These are phyloP conservation scores for Micrasema longulum DNA, from an alignment of 1,140 invertebrate species.

Conservation along the genomic window DNA sequence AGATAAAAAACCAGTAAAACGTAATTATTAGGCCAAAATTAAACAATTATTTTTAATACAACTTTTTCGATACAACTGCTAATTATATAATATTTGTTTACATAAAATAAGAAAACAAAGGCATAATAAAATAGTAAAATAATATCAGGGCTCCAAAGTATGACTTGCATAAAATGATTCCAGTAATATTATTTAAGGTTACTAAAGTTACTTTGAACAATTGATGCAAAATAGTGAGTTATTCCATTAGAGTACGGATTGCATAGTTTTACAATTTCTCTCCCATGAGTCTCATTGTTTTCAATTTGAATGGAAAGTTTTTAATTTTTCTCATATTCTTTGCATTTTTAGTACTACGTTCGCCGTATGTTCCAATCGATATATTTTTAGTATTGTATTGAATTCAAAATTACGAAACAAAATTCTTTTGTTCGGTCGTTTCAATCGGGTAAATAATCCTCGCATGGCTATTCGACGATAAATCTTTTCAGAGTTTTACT, in stretches of 20 bases:
- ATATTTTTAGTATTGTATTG: constrained; percentile 26
- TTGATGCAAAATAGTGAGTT: not conserved
- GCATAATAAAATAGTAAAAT: too few species aligned
- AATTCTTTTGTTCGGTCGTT: constrained; percentile 33
- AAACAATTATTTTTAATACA: too few species aligned
- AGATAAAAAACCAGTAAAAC: too few species aligned
- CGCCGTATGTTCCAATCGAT: constrained; percentile 19
- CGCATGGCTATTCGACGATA: constrained; percentile 15
- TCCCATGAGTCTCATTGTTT: constrained; percentile 35
- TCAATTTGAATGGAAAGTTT: constrained; percentile 35
- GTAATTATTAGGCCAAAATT: too few species aligned
- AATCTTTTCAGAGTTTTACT: constrained; percentile 25
- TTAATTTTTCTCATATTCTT: constrained; percentile 37
- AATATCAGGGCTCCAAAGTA: too few species aligned
- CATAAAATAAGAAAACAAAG: too few species aligned
- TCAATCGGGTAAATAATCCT: constrained; percentile 36
- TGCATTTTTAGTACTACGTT: constrained; percentile 21
- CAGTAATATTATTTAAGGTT: too few species aligned
- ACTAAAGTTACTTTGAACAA: too few species aligned
- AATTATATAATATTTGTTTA: too few species aligned
- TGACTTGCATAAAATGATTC: too few species aligned
- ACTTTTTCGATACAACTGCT: too few species aligned
- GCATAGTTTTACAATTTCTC: constrained; percentile 27
- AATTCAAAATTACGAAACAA: constrained; percentile 30
- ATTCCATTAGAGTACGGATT: constrained; percentile 32